Evolutionary conservation across 1,140 invertebrate genomes (phyloP), one percentile per base, ranked within the genome.

Genomic region (Belonocnema kinseyi): DNA sequence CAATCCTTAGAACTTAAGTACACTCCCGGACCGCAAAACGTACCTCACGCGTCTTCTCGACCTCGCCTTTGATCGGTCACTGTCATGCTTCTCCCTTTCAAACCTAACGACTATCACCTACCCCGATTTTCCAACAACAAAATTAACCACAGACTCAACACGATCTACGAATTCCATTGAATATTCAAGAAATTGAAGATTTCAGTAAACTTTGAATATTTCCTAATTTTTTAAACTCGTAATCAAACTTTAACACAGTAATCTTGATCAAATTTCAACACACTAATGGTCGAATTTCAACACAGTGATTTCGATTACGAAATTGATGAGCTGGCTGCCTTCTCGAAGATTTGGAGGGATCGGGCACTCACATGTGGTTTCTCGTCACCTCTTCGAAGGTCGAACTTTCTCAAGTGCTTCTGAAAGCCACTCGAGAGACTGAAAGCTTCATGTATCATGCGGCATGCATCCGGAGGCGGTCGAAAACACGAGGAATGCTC

Each of bases 41-140:
- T 77, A 46, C 17, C 21, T 77, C 72, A 52, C 72, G 19, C 71
- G 51, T 73, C 33, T 73, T 72, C 72, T 21, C 58, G 58, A 26
- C 58, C 58, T 61, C 40, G 58, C 58, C 14, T 19, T 61, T 61
- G 17, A 10, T 0, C 53, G 53, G 53, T 40, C 58, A 61, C 21
- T 61, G 58, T 33, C 58, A 61, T 61, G 21, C 21, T 61, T 61
- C 21, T 2, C 12, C 26, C 7, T 50, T 10, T 4, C 19, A 61
- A 54, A 61, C 8, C 26, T 21, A 21, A 58, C n/a, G 52, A 58
- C 26, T 66, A 74, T 74, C 46, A 50, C 14, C 40, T 71, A 40
- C 40, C 40, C 13, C 14, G 8, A 13, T n/a, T 54, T 40, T 16
- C 19, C 19, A 56, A 21, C 40, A 46, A 19, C 53, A 61, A 26